A percentile compares a stretch with the other conserved stretches of the same genome.
These are phyloP conservation scores for Ophion ventricosus DNA, from an alignment of 2,888 invertebrate species.

Conservation along the genomic window DNA sequence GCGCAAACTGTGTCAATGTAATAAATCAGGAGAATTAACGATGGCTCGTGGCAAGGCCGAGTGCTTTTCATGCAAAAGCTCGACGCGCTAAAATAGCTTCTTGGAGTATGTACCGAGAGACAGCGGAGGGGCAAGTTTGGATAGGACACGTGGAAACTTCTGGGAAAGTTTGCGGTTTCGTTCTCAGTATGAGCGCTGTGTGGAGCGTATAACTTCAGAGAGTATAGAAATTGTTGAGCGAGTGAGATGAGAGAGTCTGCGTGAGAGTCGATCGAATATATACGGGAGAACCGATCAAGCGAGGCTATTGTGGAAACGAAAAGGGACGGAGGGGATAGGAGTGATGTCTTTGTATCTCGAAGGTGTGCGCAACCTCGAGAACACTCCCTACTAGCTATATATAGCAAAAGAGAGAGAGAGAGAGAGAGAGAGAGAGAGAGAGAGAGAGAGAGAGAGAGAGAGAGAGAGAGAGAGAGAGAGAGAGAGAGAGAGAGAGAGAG, in stretches of 20 bases:
- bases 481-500: conserved; percentile 12
- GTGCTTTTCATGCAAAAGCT: conserved; percentile 12
- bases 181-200: conserved; percentile 2
- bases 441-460: conserved; percentile 23
- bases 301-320: conserved; percentile 27
- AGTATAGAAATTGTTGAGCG: conserved; percentile 49
- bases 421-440: conserved; percentile 45
- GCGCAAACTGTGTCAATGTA: conserved; percentile 4
- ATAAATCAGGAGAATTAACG: conserved; percentile 34
- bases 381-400: conserved; percentile 23
- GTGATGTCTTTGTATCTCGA: conserved; percentile 58
- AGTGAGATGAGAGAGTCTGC: conserved; percentile 37
- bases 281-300: conserved; percentile 53
- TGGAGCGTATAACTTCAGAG: conserved; percentile 40
- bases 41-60: conserved; percentile 2
- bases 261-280: conserved; percentile 44
- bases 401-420: no score
- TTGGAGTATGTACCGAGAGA: conserved; percentile 22
- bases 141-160: conserved; percentile 12
- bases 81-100: conserved; percentile 33
- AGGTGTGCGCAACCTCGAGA: conserved; percentile 46
- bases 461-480: conserved; percentile 8
- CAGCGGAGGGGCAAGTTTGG: neutral
- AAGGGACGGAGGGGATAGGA: conserved; percentile 2
- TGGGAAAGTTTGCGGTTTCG: conserved; percentile 51